These are phyloP conservation scores for Lysandra coridon DNA, from an alignment of 2,888 invertebrate genomes.

Conservation along the genomic window DNA sequence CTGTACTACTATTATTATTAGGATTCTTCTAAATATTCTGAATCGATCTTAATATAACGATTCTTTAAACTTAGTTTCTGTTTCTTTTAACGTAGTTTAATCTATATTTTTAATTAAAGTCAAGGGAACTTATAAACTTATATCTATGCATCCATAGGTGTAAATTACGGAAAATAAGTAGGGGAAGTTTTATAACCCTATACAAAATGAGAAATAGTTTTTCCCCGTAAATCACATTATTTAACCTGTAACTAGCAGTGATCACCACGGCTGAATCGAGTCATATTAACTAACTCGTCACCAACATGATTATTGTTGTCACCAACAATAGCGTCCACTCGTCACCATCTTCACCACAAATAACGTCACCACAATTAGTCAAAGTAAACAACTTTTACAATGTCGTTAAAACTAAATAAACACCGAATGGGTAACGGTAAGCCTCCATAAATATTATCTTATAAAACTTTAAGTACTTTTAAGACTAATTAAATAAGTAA, in stretches of 20 bases:
- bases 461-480: constrained; percentile 11
- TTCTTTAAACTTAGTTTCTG: no score
- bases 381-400: constrained; percentile 10
- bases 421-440: neutral
- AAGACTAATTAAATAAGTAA: constrained; percentile 5
- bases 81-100: no score
- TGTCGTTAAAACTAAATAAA: constrained; percentile 23
- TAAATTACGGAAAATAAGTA: no score
- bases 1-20: no score
- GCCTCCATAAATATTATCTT: constrained; percentile 11
- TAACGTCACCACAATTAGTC: neutral
- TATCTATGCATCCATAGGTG: no score
- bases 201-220: neutral
- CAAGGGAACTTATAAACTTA: no score
- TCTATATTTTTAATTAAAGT: no score
- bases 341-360: neutral
- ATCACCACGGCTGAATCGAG: neutral
- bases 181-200: neutral
- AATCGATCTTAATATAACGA: no score
- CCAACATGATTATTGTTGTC: neutral
- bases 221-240: neutral
- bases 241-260: neutral
- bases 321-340: neutral
- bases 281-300: neutral
- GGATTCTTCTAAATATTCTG: no score